These are phyloP conservation scores for Clytia hemisphaerica DNA, from an alignment of 30 jellyfish, hydroid and myxozoan genomes.

Conservation along the genomic window DNA sequence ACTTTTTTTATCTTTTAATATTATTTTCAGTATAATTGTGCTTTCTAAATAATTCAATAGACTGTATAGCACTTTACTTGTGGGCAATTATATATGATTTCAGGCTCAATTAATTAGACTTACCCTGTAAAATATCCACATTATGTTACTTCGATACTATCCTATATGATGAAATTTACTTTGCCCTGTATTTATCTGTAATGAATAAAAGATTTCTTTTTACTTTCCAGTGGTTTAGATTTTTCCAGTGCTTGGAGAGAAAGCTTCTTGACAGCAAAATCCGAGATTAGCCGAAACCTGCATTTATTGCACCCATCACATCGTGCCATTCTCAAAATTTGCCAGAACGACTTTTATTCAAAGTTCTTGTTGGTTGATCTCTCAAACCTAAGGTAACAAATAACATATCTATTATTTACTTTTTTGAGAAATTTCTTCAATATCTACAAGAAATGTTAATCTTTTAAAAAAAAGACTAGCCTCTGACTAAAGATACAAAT, in stretches of 20 bases:
- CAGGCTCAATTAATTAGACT: too few relatives aligned
- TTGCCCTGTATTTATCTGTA: neutral
- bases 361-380: slow-evolving; percentile 61
- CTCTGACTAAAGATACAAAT: too few relatives aligned
- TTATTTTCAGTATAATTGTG: too few relatives aligned
- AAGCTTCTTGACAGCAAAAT: slow-evolving; percentile 52
- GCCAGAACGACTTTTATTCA: slow-evolving; percentile 75
- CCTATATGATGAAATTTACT: too few relatives aligned
- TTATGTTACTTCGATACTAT: too few relatives aligned
- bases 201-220: neutral
- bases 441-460: too few relatives aligned
- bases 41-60: too few relatives aligned
- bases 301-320: slow-evolving; percentile 95
- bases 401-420: neutral
- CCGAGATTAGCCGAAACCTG: slow-evolving; percentile 45
- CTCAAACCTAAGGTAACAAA: slow-evolving; percentile 61
- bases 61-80: too few relatives aligned
- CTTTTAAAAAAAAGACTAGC: too few relatives aligned
- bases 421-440: too few relatives aligned
- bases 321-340: slow-evolving; percentile 80
- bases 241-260: slow-evolving; percentile 90
- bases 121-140: too few relatives aligned
- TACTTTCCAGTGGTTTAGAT: slow-evolving; percentile 71
- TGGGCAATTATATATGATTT: too few relatives aligned
- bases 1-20: neutral